Conservation (phyloP, 2,797 vertebrate species). For the Pangasius sanitwongsei region DNA sequence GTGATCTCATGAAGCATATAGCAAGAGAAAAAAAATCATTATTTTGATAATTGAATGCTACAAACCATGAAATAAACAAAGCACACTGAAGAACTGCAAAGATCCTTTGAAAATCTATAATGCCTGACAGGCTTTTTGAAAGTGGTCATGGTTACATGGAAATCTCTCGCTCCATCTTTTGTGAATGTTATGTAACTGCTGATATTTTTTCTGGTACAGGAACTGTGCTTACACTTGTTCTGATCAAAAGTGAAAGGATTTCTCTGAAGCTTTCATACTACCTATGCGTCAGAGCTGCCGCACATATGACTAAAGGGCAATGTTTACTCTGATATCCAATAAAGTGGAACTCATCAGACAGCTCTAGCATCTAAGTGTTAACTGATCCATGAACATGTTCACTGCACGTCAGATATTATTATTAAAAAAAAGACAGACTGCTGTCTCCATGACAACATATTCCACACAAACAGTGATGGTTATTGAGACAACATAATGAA, state of each 20-base stretch:
- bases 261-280: not conserved
- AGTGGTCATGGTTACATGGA: conserved; percentile 45
- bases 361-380: conserved; percentile 17
- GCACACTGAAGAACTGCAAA: conserved; percentile 46
- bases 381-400: conserved; percentile 43
- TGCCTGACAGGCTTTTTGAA: conserved; percentile 36
- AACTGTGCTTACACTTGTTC: conserved; percentile 20
- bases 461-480: conserved; percentile 1
- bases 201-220: conserved; percentile 25
- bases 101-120: conserved; percentile 53
- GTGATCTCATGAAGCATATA: conserved; percentile 39
- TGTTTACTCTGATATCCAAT: conserved; percentile 39
- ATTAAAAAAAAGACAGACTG: conserved; percentile 23
- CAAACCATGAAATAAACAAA: conserved; percentile 57
- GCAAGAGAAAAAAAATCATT: conserved; percentile 50
- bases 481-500: conserved; percentile 24
- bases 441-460: conserved; percentile 44
- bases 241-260: conserved; percentile 47
- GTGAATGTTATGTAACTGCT: conserved; percentile 19
- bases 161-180: conserved; percentile 32
- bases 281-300: not conserved
- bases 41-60: conserved; percentile 54
- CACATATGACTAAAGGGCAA: conserved; percentile 29
- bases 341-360: conserved; percentile 42
- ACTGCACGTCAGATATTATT: conserved; percentile 31